Conservation (phyloP, 2,888 invertebrate genomes). For the Sinelater perroti region DNA sequence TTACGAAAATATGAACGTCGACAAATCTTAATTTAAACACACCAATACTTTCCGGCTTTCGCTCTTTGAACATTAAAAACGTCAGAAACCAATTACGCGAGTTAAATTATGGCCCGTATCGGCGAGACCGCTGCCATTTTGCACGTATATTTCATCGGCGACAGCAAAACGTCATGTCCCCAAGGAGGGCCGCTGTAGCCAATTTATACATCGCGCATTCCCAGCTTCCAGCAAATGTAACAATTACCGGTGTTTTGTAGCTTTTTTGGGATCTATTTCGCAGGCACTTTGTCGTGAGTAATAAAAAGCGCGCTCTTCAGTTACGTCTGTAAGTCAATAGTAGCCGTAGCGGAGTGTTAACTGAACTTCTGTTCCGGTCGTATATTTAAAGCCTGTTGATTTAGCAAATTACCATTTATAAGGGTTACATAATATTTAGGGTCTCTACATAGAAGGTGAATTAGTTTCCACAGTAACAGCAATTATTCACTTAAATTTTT, state of each 20-base stretch:
- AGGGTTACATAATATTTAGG: too few species aligned
- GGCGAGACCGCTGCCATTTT: slow-evolving; percentile 15
- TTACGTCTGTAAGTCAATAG: too few species aligned
- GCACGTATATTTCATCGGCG: slow-evolving; percentile 17
- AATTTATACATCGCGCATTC: slow-evolving; percentile 18
- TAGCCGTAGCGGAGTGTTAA: too few species aligned
- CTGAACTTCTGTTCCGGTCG: too few species aligned
- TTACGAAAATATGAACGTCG: not conserved
- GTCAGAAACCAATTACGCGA: slow-evolving; percentile 17
- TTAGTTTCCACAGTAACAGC: too few species aligned
- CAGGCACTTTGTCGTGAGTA: not conserved
- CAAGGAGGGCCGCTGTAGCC: slow-evolving; percentile 6
- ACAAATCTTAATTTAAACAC: slow-evolving; percentile 1
- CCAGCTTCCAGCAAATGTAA: slow-evolving; percentile 11
- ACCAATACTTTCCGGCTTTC: not conserved
- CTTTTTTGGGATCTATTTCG: slow-evolving; percentile 11
- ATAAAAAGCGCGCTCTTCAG: slow-evolving; percentile 2
- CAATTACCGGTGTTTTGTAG: slow-evolving; percentile 6
- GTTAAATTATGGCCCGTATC: slow-evolving; percentile 25
- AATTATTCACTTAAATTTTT: too few species aligned
- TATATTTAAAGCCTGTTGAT: too few species aligned
- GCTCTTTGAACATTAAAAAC: slow-evolving; percentile 9
- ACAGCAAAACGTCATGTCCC: slow-evolving; percentile 26
- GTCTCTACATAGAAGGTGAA: too few species aligned
- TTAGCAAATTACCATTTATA: too few species aligned